Percentiles rank a stretch among this genome's conserved stretches.
Conservation (phyloP, 2,797 vertebrate genomes). For the Percopsis omiscomaycus region DNA sequence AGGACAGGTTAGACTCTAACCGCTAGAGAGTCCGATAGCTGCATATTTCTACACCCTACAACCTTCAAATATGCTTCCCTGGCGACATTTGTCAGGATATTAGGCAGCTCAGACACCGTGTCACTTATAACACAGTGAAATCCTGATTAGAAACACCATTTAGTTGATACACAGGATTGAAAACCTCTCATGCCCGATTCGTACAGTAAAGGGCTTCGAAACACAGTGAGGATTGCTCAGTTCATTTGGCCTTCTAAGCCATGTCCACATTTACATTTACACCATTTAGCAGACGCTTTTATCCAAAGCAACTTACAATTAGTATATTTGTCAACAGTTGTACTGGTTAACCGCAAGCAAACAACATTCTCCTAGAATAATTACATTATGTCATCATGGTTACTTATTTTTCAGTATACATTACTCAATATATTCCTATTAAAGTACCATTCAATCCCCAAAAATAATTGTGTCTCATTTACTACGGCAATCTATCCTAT, state of each 20-base stretch:
- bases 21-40: not conserved
- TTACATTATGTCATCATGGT: no score
- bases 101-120: slow-evolving; percentile 1
- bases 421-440: no score
- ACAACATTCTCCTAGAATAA: no score
- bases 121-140: not conserved
- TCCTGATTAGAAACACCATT: slow-evolving; percentile 11
- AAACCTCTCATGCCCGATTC: not conserved
- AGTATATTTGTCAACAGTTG: no score
- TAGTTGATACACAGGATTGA: slow-evolving; percentile 42
- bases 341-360: no score
- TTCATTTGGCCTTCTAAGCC: slow-evolving; percentile 50
- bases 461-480: slow-evolving; percentile 42
- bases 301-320: no score
- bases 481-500: slow-evolving; percentile 27
- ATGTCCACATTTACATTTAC: no score
- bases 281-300: no score
- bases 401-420: no score
- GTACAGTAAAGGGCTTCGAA: no score
- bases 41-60: not conserved
- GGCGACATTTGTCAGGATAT: not conserved
- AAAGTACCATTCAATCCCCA: no score
- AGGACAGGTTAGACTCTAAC: slow-evolving; percentile 30
- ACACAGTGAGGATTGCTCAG: slow-evolving; percentile 34
- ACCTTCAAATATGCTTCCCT: slow-evolving; percentile 16